These are phyloP conservation scores for Hedya salicella DNA, from an alignment of 2,888 invertebrate genomes.

Conservation along the genomic window DNA sequence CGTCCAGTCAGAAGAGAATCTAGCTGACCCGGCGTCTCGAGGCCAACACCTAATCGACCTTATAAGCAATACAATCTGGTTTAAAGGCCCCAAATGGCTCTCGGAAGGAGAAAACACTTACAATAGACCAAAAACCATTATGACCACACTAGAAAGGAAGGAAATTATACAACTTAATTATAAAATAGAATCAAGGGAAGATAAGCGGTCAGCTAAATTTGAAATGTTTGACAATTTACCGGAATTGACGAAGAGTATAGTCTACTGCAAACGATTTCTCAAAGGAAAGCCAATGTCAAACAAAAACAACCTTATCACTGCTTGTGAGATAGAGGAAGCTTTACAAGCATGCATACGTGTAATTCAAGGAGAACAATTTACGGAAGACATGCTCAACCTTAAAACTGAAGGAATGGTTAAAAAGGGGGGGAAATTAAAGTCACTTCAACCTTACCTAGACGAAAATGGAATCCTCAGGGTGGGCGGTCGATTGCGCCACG, in stretches of 20 bases:
- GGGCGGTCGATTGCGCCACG: slow-evolving; percentile 47
- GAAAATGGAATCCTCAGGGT: slow-evolving; percentile 47
- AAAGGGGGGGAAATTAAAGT: slow-evolving; percentile 41
- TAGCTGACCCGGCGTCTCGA: slow-evolving; percentile 43
- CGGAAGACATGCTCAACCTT: slow-evolving; percentile 41
- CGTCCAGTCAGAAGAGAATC: slow-evolving; percentile 40
- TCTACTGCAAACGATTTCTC: slow-evolving; percentile 44
- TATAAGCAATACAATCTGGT: slow-evolving; percentile 17
- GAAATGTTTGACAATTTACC: slow-evolving; percentile 39
- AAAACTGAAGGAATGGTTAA: slow-evolving; percentile 31
- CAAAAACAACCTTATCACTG: too few relatives aligned
- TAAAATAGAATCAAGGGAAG: slow-evolving; percentile 23
- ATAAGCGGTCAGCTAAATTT: slow-evolving; percentile 22
- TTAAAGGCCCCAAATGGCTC: slow-evolving; percentile 25
- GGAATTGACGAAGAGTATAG: slow-evolving; percentile 39
- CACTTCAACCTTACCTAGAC: slow-evolving; percentile 48
- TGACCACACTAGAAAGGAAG: slow-evolving; percentile 35
- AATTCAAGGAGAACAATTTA: slow-evolving; percentile 44
- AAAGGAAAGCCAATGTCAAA: slow-evolving; percentile 25
- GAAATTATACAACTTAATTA: slow-evolving; percentile 27
- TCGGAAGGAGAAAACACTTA: slow-evolving; percentile 6
- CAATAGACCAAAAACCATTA: slow-evolving; percentile 5
- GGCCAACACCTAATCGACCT: slow-evolving; percentile 32
- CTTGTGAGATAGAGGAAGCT: slow-evolving; percentile 43
- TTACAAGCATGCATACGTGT: slow-evolving; percentile 43